Conservation (phyloP, 2,113 vertebrate genomes). For the Platichthys flesus region DNA sequence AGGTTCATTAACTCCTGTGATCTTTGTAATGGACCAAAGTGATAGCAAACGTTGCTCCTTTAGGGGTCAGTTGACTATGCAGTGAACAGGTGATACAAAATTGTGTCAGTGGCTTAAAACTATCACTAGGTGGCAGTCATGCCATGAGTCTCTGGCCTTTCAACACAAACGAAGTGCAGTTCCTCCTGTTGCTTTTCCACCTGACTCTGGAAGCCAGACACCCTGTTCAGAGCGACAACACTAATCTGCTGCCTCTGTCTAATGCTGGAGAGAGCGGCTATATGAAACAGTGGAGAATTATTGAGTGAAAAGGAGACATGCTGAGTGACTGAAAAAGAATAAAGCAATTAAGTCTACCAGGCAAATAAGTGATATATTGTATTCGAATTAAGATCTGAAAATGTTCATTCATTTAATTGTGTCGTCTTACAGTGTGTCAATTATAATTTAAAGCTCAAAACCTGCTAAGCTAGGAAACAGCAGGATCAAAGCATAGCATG, state of each 20-base stretch:
- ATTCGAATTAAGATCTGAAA: background rate
- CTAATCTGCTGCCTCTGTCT: background rate
- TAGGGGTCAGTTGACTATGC: background rate
- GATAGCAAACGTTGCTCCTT: background rate
- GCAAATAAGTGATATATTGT: constrained; percentile 25
- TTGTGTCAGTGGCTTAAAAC: background rate
- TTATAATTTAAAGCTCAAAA: too few relatives aligned
- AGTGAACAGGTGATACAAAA: background rate
- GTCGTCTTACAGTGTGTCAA: too few relatives aligned
- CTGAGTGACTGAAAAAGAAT: background rate
- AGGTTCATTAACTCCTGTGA: background rate
- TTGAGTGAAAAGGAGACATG: constrained; percentile 1
- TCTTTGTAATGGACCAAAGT: background rate
- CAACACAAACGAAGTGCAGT: constrained; percentile 6
- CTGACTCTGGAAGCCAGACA: constrained; percentile 37
- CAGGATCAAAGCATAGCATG: too few relatives aligned
- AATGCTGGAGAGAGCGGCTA: background rate
- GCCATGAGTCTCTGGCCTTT: constrained; percentile 3
- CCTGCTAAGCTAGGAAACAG: too few relatives aligned
- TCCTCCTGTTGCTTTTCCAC: constrained; percentile 25
- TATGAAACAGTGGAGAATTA: background rate
- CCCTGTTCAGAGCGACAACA: background rate
- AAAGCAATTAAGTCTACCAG: background rate
- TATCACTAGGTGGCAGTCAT: constrained; percentile 72
- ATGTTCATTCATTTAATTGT: too few relatives aligned